A percentile compares a stretch with the other conserved stretches of the same genome.
Evolutionary conservation across 2,888 invertebrate genomes (phyloP).

Genomic region (Pandemis heparana): DNA sequence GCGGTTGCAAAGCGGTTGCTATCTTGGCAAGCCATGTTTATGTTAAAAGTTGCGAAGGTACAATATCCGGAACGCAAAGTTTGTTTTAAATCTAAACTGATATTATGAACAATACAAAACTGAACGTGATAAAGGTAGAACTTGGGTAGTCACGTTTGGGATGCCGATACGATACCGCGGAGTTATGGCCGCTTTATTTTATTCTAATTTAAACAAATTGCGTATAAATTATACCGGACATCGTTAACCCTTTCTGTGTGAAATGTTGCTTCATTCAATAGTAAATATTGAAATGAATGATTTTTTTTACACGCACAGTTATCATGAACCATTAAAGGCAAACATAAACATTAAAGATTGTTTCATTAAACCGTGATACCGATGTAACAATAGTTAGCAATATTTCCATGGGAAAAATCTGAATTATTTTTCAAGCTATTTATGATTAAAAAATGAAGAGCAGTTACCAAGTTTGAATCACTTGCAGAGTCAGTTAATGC

Average conservation of each 20-base stretch:
- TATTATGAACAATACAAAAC: conserved; percentile 64
- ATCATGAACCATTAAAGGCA: neutral
- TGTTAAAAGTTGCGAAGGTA: conserved; percentile 65
- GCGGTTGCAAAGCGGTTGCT: conserved; percentile 22
- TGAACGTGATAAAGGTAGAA: conserved; percentile 62
- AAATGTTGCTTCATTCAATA: conserved; percentile 18
- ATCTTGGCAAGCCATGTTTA: conserved; percentile 64
- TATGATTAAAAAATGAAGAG: neutral
- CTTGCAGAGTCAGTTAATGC: conserved; percentile 10
- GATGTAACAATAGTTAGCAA: neutral
- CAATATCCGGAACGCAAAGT: conserved; percentile 58
- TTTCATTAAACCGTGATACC: neutral
- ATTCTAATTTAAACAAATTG: conserved; percentile 46
- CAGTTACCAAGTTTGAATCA: neutral
- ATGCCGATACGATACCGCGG: conserved; percentile 48
- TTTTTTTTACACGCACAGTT: neutral
- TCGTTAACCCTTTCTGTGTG: conserved; percentile 35
- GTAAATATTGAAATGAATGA: neutral
- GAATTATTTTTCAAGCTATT: neutral
- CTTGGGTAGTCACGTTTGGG: conserved; percentile 49
- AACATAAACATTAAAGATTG: neutral
- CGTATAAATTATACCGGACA: conserved; percentile 37
- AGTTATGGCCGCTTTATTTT: conserved; percentile 41
- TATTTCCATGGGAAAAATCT: too few relatives aligned
- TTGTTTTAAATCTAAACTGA: conserved; percentile 66